Evolutionary conservation across 2,113 vertebrate species (phyloP).

Genomic region (Phainopepla nitens): DNA sequence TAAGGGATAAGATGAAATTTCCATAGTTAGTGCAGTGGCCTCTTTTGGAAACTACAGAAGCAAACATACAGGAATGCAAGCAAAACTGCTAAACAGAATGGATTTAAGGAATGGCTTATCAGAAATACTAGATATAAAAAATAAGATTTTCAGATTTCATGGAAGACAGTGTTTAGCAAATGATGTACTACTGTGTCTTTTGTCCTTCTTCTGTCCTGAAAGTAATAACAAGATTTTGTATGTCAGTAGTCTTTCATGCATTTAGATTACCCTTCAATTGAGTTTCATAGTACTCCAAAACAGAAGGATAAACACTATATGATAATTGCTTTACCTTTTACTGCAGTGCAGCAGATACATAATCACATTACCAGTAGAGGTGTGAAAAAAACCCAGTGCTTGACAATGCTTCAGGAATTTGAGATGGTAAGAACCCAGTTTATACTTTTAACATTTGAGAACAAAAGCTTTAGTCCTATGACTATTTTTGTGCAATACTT

Average conservation of each 20-base stretch:
- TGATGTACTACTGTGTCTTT: not conserved
- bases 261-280: constrained; percentile 40
- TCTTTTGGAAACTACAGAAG: not conserved
- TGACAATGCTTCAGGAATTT: not conserved
- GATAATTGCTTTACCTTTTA: constrained; percentile 39
- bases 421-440: not conserved
- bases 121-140: not conserved
- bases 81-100: not conserved
- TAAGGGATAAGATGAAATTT: not conserved
- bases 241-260: constrained; percentile 23
- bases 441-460: not conserved
- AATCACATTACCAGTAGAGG: not conserved
- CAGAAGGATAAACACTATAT: constrained; percentile 43
- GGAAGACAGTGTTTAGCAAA: not conserved
- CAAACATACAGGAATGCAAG: not conserved
- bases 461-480: not conserved
- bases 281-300: not conserved
- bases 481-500: not conserved
- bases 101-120: not conserved
- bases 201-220: constrained; percentile 12
- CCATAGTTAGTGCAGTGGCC: not conserved
- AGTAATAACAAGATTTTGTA: not conserved
- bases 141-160: not conserved
- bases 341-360: not conserved
- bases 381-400: not conserved